Evolutionary conservation across 2,797 vertebrate species (phyloP), one percentile per base, ranked within the genome.

Genomic region (Jordanella pulchra): DNA sequence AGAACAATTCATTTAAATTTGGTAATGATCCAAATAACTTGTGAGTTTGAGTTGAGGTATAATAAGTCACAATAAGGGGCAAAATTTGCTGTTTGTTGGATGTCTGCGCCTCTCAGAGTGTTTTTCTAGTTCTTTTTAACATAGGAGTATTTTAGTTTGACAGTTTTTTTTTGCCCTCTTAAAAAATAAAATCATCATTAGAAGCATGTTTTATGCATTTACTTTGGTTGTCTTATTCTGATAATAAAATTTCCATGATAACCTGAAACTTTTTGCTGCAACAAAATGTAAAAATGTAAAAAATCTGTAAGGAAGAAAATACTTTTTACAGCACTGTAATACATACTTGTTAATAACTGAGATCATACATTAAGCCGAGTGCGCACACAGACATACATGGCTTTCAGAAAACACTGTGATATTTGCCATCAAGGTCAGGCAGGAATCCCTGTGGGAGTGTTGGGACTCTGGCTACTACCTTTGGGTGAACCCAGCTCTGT

Each of bases 381-480:
- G 1, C 35, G 13, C n/a, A 53, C 21, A 28, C 44, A 67, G 27
- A 58, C 61, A 51, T 23, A 4, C 21, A 66, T 27, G 21, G 15
- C 3, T 67, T 54, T 58, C 30, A 50, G 44, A 70, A 56, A 47
- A 47, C 15, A 56, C 30, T 12, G 23, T 68, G 44, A 12, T 61
- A 68, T 61, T 39, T 60, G 44, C 50, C 44, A 25, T 45, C 56
- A 14, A 53, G 61, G 69, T 77, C 69, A 44, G 71, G n/a, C 71
- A 51, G 48, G 67, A 79, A 84, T 84, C 84, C 73, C 69, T 39
- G 63, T 84, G 79, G 84, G 83, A 83, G 76, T 27, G 45, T 83
- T 25, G 39, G 51, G 78, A 82, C 80, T 61, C 30, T 3, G 47
- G 77, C 71, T 67, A 69, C 68, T 28, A 73, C 70, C 77, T 69